phyloP scores from a whole-genome alignment of 2,113 vertebrate genomes.

The Neofelis nebulosa region DNA sequence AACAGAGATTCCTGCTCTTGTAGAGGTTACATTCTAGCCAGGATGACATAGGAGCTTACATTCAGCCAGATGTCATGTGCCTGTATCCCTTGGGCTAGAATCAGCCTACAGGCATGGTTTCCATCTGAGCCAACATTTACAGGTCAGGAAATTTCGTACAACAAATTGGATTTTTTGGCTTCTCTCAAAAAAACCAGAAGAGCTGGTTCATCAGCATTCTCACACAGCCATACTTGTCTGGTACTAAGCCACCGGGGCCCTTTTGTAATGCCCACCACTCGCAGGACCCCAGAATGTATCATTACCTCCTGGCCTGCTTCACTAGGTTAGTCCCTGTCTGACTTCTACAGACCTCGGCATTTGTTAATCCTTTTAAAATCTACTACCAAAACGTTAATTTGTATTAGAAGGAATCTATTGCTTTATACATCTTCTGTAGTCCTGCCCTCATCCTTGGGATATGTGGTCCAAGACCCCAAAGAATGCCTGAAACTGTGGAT shows the following conservation, averaged over 20 bases:
- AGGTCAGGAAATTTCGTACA: neutral
- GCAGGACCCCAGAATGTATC: fast-evolving
- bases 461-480: neutral
- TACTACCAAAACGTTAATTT: neutral
- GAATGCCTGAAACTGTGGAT: neutral
- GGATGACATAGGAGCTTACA: neutral
- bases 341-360: neutral
- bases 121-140: neutral
- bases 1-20: neutral
- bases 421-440: neutral
- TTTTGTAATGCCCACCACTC: neutral
- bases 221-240: neutral
- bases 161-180: neutral
- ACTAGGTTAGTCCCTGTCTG: neutral
- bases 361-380: neutral
- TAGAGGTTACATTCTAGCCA: neutral
- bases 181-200: neutral
- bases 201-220: neutral
- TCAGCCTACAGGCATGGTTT: neutral
- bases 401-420: neutral
- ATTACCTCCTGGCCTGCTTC: neutral
- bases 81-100: neutral
- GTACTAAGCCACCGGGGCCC: neutral
- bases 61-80: neutral
- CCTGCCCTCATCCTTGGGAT: neutral